Percentiles rank a stretch among this genome's conserved stretches.
Conservation (phyloP, 2,113 vertebrate genomes). For the Brachypteracias leptosomus region DNA sequence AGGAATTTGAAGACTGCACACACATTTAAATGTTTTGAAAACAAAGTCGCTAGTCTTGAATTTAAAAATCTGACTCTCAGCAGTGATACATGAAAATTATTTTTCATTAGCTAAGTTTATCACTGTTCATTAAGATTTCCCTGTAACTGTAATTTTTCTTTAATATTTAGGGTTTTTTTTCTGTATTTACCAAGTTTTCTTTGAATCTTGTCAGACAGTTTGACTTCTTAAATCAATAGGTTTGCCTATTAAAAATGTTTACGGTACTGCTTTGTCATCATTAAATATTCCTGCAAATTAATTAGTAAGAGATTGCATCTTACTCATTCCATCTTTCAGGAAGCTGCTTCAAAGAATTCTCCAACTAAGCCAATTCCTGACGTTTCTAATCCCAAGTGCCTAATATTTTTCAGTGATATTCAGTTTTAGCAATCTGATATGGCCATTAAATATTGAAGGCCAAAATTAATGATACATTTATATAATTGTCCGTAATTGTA, state of each 20-base stretch:
- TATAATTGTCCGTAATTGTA: conserved; percentile 60
- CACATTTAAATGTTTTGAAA: background rate
- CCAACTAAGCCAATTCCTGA: background rate
- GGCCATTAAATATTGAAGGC: conserved; percentile 60
- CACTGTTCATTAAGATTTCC: background rate
- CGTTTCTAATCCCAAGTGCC: conserved; percentile 40
- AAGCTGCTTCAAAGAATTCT: conserved; percentile 53
- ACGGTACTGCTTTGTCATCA: conserved; percentile 12
- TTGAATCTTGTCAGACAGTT: background rate
- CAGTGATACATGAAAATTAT: background rate
- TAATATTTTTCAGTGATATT: conserved; percentile 50
- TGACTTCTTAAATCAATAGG: conserved; percentile 39
- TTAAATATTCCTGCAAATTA: conserved; percentile 51
- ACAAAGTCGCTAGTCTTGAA: background rate
- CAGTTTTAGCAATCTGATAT: conserved; percentile 65
- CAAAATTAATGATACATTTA: conserved; percentile 35
- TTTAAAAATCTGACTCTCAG: background rate
- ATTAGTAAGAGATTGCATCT: conserved; percentile 53
- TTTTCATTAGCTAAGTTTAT: background rate
- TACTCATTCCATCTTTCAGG: conserved; percentile 10
- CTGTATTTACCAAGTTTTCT: conserved; percentile 6
- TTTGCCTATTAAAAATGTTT: conserved; percentile 55
- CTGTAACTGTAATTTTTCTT: background rate
- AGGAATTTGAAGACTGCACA: background rate
- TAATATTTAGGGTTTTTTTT: background rate